Conservation (phyloP, 2,888 invertebrate species). For the Gymnocheta viridis region DNA sequence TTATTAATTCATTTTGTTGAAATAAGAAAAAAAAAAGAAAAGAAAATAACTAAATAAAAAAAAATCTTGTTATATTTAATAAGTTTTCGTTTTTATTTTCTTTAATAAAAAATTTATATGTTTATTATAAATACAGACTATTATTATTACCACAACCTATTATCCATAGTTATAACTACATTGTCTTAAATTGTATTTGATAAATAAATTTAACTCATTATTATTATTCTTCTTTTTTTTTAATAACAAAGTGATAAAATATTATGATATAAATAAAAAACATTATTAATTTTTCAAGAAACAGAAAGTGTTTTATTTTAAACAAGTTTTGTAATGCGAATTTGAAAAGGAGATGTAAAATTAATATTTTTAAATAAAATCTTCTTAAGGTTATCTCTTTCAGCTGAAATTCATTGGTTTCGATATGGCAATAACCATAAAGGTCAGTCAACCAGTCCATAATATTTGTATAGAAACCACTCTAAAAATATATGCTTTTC, state of each 20-base stretch:
- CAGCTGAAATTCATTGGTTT: no score
- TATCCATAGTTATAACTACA: constrained; percentile 50
- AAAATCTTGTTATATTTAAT: neutral
- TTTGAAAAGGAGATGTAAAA: neutral
- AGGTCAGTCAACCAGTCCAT: no score
- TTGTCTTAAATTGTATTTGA: constrained; percentile 42
- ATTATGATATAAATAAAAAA: constrained; percentile 51
- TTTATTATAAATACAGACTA: constrained; percentile 15
- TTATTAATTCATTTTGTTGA: neutral
- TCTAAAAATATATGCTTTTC: no score
- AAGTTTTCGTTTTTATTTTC: constrained; percentile 27
- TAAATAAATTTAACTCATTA: constrained; percentile 47
- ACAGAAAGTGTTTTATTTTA: constrained; percentile 49
- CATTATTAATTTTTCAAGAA: constrained; percentile 60
- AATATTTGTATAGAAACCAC: no score
- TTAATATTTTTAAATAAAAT: no score
- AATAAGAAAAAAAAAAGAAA: neutral
- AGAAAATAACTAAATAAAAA: neutral
- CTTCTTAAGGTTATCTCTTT: no score
- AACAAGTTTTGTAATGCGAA: neutral
- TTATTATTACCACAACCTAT: constrained; percentile 22
- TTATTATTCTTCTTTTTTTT: constrained; percentile 39
- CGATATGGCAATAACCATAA: no score
- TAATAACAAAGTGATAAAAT: constrained; percentile 68
- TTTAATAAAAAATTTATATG: constrained; percentile 13